These are phyloP conservation scores for Caenorhabditis uteleia DNA, from an alignment of 2,888 invertebrate genomes.

Conservation along the genomic window DNA sequence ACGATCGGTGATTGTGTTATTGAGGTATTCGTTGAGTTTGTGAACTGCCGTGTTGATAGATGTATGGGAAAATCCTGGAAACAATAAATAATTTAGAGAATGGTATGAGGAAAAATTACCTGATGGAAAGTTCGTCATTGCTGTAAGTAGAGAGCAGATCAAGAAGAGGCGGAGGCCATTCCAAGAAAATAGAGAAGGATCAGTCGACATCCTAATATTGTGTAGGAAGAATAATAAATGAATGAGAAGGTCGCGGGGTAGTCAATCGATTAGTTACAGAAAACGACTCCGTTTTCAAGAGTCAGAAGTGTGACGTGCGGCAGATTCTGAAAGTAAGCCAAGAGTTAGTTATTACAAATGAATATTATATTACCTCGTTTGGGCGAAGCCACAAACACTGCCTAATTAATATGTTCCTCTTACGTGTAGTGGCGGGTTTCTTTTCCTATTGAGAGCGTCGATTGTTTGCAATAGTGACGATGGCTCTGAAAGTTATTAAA, in stretches of 20 bases:
- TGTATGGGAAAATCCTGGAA: slow-evolving; percentile 56
- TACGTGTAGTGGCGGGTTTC: slow-evolving; percentile 29
- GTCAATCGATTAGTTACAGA: slow-evolving; percentile 18
- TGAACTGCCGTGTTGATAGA: slow-evolving; percentile 63
- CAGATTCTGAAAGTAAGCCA: too few species aligned
- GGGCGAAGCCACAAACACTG: slow-evolving; percentile 45
- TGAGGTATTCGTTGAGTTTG: slow-evolving; percentile 58
- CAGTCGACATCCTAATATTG: slow-evolving; percentile 31
- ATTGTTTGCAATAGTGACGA: slow-evolving; percentile 7
- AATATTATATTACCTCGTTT: too few species aligned
- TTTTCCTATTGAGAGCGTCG: slow-evolving; percentile 35
- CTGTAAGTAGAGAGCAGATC: slow-evolving; percentile 59
- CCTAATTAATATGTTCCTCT: slow-evolving; percentile 25
- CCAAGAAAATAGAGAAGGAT: slow-evolving; percentile 36
- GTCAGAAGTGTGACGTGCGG: slow-evolving; percentile 7
- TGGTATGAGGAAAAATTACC: background rate
- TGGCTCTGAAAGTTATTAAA: slow-evolving; percentile 20
- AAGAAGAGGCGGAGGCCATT: slow-evolving; percentile 51
- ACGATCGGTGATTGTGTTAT: slow-evolving; percentile 52
- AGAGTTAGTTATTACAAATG: too few species aligned
- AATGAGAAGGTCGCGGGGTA: slow-evolving; percentile 38
- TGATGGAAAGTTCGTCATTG: slow-evolving; percentile 64
- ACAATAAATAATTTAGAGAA: background rate
- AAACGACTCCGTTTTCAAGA: slow-evolving; percentile 3
- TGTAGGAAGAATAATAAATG: too few species aligned